Conservation (phyloP, 2,888 invertebrate species). For the Hyposoter didymator region DNA sequence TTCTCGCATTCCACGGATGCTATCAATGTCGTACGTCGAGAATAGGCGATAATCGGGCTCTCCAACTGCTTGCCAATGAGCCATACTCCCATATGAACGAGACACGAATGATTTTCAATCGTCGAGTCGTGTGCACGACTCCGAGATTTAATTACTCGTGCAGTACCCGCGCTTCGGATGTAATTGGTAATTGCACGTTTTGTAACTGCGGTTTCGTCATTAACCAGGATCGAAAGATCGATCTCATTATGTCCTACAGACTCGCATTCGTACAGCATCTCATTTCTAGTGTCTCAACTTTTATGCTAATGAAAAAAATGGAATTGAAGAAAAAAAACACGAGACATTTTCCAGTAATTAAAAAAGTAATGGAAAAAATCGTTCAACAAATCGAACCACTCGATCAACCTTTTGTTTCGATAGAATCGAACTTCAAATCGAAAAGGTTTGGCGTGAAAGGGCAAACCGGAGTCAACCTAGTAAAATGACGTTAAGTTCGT, state of each 20-base stretch:
- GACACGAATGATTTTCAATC: conserved; percentile 24
- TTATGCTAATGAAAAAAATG: too few species aligned
- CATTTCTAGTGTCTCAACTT: neutral
- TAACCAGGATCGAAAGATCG: neutral
- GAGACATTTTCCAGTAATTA: neutral
- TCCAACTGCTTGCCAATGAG: conserved; percentile 63
- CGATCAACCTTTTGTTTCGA: neutral
- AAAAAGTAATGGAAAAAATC: neutral
- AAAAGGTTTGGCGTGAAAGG: neutral
- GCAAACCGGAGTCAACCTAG: neutral
- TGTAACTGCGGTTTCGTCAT: neutral
- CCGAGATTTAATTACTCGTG: conserved; percentile 24
- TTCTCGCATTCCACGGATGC: conserved; percentile 71
- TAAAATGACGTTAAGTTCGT: neutral
- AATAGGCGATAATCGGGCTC: conserved; percentile 62
- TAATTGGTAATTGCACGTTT: conserved; percentile 38
- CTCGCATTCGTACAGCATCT: neutral
- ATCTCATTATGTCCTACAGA: neutral
- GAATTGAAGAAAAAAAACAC: neutral
- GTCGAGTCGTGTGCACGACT: conserved; percentile 17
- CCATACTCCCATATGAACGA: conserved; percentile 18
- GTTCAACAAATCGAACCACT: neutral
- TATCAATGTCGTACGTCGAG: conserved; percentile 38
- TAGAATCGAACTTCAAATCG: neutral
- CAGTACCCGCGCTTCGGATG: conserved; percentile 18